Evolutionary conservation across 2,888 invertebrate species (phyloP), one percentile per base, ranked within the genome.

Genomic region (Eretmocerus hayati): DNA sequence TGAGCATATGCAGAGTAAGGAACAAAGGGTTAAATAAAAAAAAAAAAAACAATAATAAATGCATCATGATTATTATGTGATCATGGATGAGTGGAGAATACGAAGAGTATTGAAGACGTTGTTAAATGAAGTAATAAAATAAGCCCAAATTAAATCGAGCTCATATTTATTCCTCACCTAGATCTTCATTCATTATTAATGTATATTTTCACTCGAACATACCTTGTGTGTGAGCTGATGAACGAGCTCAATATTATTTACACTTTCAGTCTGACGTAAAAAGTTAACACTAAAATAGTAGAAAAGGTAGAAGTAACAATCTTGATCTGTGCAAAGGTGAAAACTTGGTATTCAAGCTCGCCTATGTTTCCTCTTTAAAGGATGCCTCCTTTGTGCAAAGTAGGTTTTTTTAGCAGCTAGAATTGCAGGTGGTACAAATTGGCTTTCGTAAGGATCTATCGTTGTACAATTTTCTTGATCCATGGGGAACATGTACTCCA

Each of bases 401-500:
- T 62, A 58, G 23, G 56, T 59, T 47, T 55, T 62, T 46, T 58
- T 65, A 9, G 52, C 49, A 5, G 64, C 57, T 11, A 59, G 45
- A 2, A 64, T 59, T 30, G 56, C 45, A 9, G 63, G 60, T 16
- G 64, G 62, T 31, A 63, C 52, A 19, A 62, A 66, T 50, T 58
- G 60, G 61, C 71, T 63, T 46, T 65, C 62, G 31, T 71, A 62
- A 39, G 70, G 63, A 5, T 58, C 60, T 22, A 60, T 66, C 2
- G 74, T 74, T 15, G 76, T 76, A 15, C 87, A 87, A 55, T 84
- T 76, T 2, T 77, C 76, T 67, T 91, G 90, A 26, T 83, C 77
- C 71, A 91, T 90, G 13, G 85, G 78, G 63, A 90, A 90, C 76
- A 90, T 85, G 66, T 86, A 90, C 23, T 85, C 83, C 52, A 89